A percentile compares a stretch with the other conserved stretches of the same genome.
Evolutionary conservation across 92 coral and sea anemone species (phyloP).

Genomic region (Siderastrea siderea): DNA sequence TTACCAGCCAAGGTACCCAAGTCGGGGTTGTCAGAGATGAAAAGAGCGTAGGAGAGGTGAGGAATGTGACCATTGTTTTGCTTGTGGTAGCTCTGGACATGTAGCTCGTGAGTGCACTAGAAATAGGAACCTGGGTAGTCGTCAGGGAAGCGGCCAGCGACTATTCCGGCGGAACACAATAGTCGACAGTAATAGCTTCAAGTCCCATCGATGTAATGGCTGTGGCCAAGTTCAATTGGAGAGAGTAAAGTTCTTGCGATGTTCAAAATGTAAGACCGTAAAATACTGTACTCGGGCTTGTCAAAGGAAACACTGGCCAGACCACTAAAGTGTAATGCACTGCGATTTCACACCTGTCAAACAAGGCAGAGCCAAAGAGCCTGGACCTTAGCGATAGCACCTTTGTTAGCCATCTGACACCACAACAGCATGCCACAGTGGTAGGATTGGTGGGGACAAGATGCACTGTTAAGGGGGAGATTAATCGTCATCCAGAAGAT

Average conservation of each 20-base stretch:
- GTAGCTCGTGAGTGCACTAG: slow-evolving; percentile 52
- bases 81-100: slow-evolving; percentile 64
- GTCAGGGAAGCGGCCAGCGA: slow-evolving; percentile 57
- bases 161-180: slow-evolving; percentile 65
- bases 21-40: slow-evolving; percentile 55
- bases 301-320: slow-evolving; percentile 50
- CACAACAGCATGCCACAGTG: slow-evolving; percentile 43
- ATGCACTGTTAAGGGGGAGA: slow-evolving; percentile 59
- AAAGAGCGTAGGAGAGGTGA: slow-evolving; percentile 53
- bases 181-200: slow-evolving; percentile 48
- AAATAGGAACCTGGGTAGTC: neutral
- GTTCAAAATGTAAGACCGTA: slow-evolving; percentile 49
- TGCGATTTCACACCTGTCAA: slow-evolving; percentile 22
- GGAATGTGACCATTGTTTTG: too few species aligned
- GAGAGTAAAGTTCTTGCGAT: neutral
- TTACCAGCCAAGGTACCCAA: slow-evolving; percentile 17
- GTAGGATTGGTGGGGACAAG: slow-evolving; percentile 68
- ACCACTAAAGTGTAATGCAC: slow-evolving; percentile 42
- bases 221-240: neutral
- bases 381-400: slow-evolving; percentile 10
- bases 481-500: slow-evolving; percentile 39
- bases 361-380: neutral
- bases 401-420: slow-evolving; percentile 56
- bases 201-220: slow-evolving; percentile 23
- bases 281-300: slow-evolving; percentile 48